Percentiles rank a stretch among this genome's conserved stretches.
Conservation (phyloP, 2,888 invertebrate species). For the Hemaris fuciformis region DNA sequence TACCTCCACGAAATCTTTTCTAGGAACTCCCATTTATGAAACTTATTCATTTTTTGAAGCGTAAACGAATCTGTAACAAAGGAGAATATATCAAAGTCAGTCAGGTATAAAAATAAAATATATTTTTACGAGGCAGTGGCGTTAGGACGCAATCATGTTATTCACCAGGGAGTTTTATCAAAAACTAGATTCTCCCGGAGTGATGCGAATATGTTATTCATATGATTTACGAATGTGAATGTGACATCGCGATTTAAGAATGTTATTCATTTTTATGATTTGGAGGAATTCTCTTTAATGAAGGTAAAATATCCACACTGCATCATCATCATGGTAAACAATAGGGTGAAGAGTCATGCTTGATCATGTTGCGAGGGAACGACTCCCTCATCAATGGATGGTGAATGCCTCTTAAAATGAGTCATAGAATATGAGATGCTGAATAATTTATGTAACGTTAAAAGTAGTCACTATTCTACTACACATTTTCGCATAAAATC, state of each 20-base stretch:
- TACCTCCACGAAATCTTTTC: conserved; percentile 53
- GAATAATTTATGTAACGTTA: too few relatives aligned
- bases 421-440: too few relatives aligned
- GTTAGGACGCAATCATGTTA: conserved; percentile 17
- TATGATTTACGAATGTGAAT: not conserved
- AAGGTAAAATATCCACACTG: too few relatives aligned
- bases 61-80: conserved; percentile 63
- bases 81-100: conserved; percentile 29
- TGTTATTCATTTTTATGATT: too few relatives aligned
- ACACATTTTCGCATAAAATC: too few relatives aligned
- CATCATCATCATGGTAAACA: too few relatives aligned
- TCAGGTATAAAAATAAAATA: conserved; percentile 31
- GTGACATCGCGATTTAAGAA: not conserved
- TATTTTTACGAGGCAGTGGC: conserved; percentile 21
- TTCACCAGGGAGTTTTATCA: conserved; percentile 5
- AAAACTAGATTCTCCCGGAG: not conserved
- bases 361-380: too few relatives aligned
- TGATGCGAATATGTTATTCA: not conserved
- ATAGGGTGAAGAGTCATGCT: too few relatives aligned
- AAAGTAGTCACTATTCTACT: too few relatives aligned
- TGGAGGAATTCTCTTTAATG: too few relatives aligned
- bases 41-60: conserved; percentile 58
- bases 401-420: too few relatives aligned
- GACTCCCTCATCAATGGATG: too few relatives aligned
- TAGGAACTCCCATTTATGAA: conserved; percentile 56